These are phyloP conservation scores for Entelurus aequoreus DNA, from an alignment of 2,113 vertebrate genomes.

Conservation along the genomic window DNA sequence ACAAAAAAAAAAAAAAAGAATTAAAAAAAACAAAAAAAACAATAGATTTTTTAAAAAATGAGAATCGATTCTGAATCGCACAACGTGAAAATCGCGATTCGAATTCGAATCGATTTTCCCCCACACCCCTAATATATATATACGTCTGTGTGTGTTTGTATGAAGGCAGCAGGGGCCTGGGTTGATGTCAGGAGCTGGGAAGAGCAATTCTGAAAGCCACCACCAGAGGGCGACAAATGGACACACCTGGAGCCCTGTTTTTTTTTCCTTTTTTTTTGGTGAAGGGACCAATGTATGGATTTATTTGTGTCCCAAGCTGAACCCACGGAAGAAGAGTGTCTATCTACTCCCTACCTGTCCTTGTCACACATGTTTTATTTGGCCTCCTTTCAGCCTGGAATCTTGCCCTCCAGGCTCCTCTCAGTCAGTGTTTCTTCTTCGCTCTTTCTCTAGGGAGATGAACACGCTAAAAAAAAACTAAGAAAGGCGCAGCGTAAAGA, in stretches of 20 bases:
- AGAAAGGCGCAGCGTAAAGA: no score
- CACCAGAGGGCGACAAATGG: conserved; percentile 64
- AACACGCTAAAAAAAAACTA: no score
- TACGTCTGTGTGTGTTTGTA: conserved; percentile 14
- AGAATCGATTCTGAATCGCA: no score
- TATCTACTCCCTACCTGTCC: conserved; percentile 40
- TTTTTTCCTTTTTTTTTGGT: conserved; percentile 4
- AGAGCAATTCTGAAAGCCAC: conserved; percentile 43
- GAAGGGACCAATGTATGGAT: conserved; percentile 34
- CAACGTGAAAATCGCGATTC: no score
- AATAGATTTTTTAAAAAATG: no score
- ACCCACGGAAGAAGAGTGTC: conserved; percentile 31
- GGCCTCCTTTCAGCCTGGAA: conserved; percentile 12
- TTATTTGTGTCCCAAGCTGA: conserved; percentile 25
- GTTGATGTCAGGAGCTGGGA: conserved; percentile 3
- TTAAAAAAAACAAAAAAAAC: no score
- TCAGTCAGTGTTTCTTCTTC: conserved; percentile 1
- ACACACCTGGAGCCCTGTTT: conserved; percentile 29
- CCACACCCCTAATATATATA: no score
- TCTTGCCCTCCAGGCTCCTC: conserved; percentile 35
- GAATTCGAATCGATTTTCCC: no score
- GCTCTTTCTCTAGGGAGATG: background rate
- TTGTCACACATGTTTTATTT: conserved; percentile 22
- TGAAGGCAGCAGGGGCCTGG: conserved; percentile 19
- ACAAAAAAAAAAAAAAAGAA: no score